Conservation (phyloP, 2,797 vertebrate species). For the Amblyraja radiata region DNA sequence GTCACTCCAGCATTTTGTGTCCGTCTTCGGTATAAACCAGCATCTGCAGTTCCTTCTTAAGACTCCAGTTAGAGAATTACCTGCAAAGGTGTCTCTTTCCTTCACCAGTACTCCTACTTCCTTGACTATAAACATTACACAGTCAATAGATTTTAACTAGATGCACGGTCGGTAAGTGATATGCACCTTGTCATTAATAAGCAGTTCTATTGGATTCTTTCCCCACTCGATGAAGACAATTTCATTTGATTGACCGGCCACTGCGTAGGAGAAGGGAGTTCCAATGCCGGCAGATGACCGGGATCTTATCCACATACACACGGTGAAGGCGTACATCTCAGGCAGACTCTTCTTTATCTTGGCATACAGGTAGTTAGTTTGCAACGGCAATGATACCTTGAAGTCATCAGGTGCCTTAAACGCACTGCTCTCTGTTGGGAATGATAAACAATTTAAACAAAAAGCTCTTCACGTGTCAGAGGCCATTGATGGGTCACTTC, state of each 20-base stretch:
- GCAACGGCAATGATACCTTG: slow-evolving; percentile 86
- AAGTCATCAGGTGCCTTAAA: slow-evolving; percentile 95
- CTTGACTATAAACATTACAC: neutral
- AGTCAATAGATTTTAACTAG: neutral
- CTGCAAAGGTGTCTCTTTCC: no score
- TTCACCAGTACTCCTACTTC: no score
- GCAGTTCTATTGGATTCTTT: slow-evolving; percentile 90
- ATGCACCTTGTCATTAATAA: slow-evolving; percentile 92
- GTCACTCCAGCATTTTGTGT: no score
- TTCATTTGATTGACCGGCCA: slow-evolving; percentile 91
- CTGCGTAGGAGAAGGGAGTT: slow-evolving; percentile 91
- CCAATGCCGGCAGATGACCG: slow-evolving; percentile 86
- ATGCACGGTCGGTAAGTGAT: neutral
- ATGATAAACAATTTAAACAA: slow-evolving; percentile 8
- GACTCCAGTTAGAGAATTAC: no score
- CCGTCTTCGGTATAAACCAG: no score
- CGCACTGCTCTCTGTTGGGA: slow-evolving; percentile 72
- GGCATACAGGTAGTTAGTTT: slow-evolving; percentile 92
- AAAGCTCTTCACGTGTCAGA: neutral
- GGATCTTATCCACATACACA: slow-evolving; percentile 94
- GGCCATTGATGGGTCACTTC: neutral
- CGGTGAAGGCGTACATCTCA: slow-evolving; percentile 90
- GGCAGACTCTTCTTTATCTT: slow-evolving; percentile 92
- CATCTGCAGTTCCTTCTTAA: no score
- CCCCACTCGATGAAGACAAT: slow-evolving; percentile 98